Evolutionary conservation across 2,888 invertebrate species (phyloP).

Genomic region (Orthosia gracilis): DNA sequence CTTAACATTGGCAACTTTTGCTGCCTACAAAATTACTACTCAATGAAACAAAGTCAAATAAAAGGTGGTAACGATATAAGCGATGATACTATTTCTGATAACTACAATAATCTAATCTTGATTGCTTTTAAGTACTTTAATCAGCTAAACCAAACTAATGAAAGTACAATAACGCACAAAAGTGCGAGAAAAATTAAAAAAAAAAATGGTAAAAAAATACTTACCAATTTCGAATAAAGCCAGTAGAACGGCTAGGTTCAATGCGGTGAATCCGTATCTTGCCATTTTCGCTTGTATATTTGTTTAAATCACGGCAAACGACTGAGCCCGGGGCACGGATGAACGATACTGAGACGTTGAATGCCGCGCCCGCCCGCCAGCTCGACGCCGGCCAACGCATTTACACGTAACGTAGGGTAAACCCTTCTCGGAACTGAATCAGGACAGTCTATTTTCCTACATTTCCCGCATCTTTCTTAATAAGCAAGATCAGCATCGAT

Average conservation of each 20-base stretch:
- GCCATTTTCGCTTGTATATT: conserved; percentile 77
- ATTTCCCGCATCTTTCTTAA: background rate
- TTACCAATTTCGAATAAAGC: conserved; percentile 85
- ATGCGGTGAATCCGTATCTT: conserved; percentile 76
- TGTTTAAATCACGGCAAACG: conserved; percentile 67
- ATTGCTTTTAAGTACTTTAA: conserved; percentile 52
- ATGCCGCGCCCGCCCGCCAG: conserved; percentile 76
- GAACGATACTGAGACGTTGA: conserved; percentile 78
- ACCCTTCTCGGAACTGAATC: conserved; percentile 29
- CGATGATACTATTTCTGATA: conserved; percentile 8
- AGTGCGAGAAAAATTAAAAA: conserved; percentile 27
- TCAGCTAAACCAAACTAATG: conserved; percentile 18
- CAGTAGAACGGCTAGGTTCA: conserved; percentile 81
- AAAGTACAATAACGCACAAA: conserved; percentile 56
- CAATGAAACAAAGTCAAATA: background rate
- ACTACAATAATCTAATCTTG: conserved; percentile 39
- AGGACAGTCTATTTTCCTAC: conserved; percentile 48
- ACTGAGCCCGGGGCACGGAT: conserved; percentile 74
- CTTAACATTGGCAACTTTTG: conserved; percentile 2
- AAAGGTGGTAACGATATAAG: conserved; percentile 17
- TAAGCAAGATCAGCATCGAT: background rate
- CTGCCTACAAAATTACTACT: background rate
- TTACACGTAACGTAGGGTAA: conserved; percentile 78
- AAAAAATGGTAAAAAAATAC: conserved; percentile 61
- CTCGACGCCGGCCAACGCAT: conserved; percentile 83